Evolutionary conservation across 2,888 invertebrate genomes (phyloP), one percentile per base, ranked within the genome.

Genomic region (Drosophila limbata): DNA sequence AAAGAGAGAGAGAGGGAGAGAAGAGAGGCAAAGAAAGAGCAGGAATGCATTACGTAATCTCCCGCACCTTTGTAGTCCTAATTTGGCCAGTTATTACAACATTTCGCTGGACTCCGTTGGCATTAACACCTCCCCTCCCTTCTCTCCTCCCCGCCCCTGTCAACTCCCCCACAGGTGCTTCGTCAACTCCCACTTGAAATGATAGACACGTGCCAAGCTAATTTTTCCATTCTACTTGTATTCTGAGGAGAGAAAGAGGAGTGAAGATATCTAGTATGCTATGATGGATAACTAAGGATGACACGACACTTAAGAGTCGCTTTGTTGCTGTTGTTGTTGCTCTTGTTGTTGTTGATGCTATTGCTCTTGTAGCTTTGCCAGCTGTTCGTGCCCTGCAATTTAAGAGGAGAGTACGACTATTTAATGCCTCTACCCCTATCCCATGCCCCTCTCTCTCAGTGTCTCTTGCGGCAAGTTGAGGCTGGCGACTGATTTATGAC

Each of bases 271-370:
- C 77, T 81, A 65, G 67, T 69, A 63, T 65, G 66, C 84, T 75
- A 88, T 85, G 88, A 85, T 85, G 86, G 84, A 85, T 88, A 79
- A 74, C 73, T 72, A 77, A 75, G 81, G 84, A 85, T 85, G 84
- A 85, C 84, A 85, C 83, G 81, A 85, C 84, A 85, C 88, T 84
- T 88, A 82, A 85, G 71, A 70, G 73, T 73, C 67, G 73, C 77
- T 61, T 77, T 74, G 66, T 78, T 75, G 83, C 53, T 68, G 77
- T 15, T 48, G 51, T 60, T 63, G 31, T 59, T 70, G 31, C 55
- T 70, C 59, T 57, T 65, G 63, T 31, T 47, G 63, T 39, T 57
- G 42, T 44, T 59, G 57, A 33, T 69, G 61, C 61, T 51, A 51
- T 44, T 55, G 53, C 42, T 65, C 63, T 64, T 50, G 44, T 50